These are phyloP conservation scores for Ammodytes dubius DNA, from an alignment of 2,113 vertebrate genomes.

Conservation along the genomic window DNA sequence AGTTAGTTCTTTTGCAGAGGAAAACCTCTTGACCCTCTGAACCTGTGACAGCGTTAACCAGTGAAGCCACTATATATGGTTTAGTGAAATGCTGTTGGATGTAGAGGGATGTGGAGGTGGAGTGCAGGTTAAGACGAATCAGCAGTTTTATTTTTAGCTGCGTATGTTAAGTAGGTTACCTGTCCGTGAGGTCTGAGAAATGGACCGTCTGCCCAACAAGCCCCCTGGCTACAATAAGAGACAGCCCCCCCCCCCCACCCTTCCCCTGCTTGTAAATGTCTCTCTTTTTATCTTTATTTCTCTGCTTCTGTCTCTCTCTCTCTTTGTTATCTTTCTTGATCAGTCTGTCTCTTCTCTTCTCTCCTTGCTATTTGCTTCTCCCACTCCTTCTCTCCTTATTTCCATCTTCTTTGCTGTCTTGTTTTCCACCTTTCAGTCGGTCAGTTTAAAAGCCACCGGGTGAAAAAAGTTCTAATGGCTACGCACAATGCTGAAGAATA, in stretches of 20 bases:
- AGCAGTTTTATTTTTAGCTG: conserved; percentile 72
- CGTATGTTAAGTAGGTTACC: conserved; percentile 71
- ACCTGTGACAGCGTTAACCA: conserved; percentile 26
- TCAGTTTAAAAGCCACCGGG: conserved; percentile 51
- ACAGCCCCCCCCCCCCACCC: conserved; percentile 51
- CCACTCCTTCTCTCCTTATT: conserved; percentile 15
- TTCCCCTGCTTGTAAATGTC: conserved; percentile 52
- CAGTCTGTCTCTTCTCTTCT: conserved; percentile 20
- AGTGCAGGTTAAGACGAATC: conserved; percentile 59
- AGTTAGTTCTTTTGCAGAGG: background rate
- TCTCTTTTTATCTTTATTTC: conserved; percentile 26
- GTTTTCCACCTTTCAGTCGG: conserved; percentile 33
- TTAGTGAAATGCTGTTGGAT: conserved; percentile 40
- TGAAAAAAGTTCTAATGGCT: conserved; percentile 37
- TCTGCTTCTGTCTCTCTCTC: conserved; percentile 35
- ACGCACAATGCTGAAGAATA: conserved; percentile 17
- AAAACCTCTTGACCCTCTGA: background rate
- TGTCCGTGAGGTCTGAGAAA: conserved; percentile 70
- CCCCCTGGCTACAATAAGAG: conserved; percentile 76
- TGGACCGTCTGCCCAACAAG: conserved; percentile 68
- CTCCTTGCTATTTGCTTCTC: conserved; percentile 11
- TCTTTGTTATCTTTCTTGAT: conserved; percentile 43
- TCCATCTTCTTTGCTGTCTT: conserved; percentile 32
- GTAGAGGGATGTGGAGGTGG: conserved; percentile 32
- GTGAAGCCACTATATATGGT: background rate